Evolutionary conservation across 2,888 invertebrate species (phyloP), one percentile per base, ranked within the genome.

Genomic region (Coelinius sp.): DNA sequence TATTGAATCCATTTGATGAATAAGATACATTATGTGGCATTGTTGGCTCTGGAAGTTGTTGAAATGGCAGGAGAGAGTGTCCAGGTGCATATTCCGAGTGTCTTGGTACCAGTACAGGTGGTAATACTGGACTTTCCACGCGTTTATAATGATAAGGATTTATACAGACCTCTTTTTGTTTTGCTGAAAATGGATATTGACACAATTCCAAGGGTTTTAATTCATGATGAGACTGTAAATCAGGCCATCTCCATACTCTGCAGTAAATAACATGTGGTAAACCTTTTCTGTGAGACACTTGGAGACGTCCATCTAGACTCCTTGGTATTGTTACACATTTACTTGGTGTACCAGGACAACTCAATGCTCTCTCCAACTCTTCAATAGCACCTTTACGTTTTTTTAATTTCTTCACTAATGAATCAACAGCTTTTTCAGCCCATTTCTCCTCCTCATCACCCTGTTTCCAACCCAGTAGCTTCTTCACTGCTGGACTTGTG

Each of bases 111-210:
- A 99, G 89, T 22, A 99, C 98, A 0, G 99, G 99, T 1, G 99
- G 99, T 81, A 99, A 89, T 25, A 99, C 98, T 77, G 98, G 98
- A 86, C 97, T 97, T 87, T 99, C 98, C 0, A 99, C 98, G 69
- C 99, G 90, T 85, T 97, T 97, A 88, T 99, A 99, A 89, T 99
- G 99, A 89, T 99, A 99, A 0, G 99, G 99, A 90, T 99, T 99
- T 82, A 99, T 99, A 91, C 99, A 99, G 68, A 99, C 98, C 89
- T 99, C 98, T 87, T 98, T 98, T 86, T 98, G 97, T 89, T 98
- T 98, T 41, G 97, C 95, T 81, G 96, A 96, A 89, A 98, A 99
- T 24, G 99, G 98, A 89, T 93, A 98, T 88, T 97, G 95, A 89
- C 99, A 99, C 80, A 94, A 91, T 85, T 98, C 98, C 68, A 98